These are phyloP conservation scores for Cydia pomonella DNA, from an alignment of 1,140 invertebrate species.

Conservation along the genomic window DNA sequence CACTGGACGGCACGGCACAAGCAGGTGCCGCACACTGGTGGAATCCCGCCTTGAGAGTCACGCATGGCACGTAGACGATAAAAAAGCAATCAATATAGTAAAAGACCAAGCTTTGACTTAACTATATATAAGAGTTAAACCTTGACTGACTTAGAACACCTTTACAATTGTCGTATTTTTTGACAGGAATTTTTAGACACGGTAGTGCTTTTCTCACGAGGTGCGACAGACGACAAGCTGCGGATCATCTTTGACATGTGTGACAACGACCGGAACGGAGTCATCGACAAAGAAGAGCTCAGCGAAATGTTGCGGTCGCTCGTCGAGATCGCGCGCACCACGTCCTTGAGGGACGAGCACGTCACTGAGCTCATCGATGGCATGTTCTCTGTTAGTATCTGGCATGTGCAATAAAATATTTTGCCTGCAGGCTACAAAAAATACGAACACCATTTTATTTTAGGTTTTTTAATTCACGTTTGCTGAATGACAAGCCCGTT, in stretches of 20 bases:
- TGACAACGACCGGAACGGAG: conserved; percentile 96
- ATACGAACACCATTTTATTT: too few species aligned
- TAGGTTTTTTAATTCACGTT: too few species aligned
- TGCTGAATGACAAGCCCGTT: too few species aligned
- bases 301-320: conserved; percentile 96
- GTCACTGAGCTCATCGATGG: conserved; percentile 96
- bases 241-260: conserved; percentile 99
- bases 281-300: conserved; percentile 96
- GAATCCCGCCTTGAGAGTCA: too few species aligned
- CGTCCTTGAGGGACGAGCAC: conserved; percentile 92
- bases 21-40: too few species aligned
- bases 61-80: too few species aligned
- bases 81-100: too few species aligned
- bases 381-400: conserved; percentile 89
- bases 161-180: not conserved
- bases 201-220: conserved; percentile 94
- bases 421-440: too few species aligned
- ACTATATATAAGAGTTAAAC: too few species aligned
- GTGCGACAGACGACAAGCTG: conserved; percentile 97
- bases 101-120: too few species aligned
- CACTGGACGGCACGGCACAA: too few species aligned
- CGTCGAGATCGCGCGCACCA: conserved; percentile 96
- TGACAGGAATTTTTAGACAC: conserved; percentile 96
- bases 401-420: too few species aligned
- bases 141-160: not conserved